A percentile compares a stretch with the other conserved stretches of the same genome.
These are phyloP conservation scores for Lagopus leucura DNA, from an alignment of 2,113 vertebrate species.

Conservation along the genomic window DNA sequence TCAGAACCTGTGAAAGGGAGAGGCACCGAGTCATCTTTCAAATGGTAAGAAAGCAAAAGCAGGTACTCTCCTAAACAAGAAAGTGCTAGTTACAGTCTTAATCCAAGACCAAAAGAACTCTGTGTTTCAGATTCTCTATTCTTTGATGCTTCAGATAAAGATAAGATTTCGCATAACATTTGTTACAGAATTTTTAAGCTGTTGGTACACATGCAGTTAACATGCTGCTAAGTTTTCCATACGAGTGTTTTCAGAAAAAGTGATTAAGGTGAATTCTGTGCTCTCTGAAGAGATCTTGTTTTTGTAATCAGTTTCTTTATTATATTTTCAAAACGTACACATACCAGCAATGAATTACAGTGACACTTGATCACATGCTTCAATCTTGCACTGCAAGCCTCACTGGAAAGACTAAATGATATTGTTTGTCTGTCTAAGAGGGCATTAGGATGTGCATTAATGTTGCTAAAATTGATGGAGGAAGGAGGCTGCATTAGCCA, in stretches of 20 bases:
- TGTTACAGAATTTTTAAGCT: not conserved
- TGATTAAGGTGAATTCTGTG: not conserved
- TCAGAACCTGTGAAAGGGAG: slow-evolving; percentile 92
- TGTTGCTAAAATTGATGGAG: not conserved
- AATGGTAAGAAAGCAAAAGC: slow-evolving; percentile 82
- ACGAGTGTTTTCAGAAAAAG: not conserved
- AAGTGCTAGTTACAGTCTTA: not conserved
- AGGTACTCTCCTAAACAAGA: not conserved
- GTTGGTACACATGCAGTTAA: not conserved
- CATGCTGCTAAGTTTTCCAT: not conserved
- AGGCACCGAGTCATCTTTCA: slow-evolving; percentile 89
- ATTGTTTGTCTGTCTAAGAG: not conserved
- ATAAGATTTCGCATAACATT: not conserved
- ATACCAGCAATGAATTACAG: not conserved
- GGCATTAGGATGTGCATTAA: not conserved
- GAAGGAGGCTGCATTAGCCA: not conserved
- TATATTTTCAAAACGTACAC: not conserved
- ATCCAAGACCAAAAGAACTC: not conserved
- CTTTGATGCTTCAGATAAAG: not conserved
- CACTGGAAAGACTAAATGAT: not conserved
- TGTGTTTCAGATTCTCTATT: not conserved
- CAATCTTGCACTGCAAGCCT: not conserved
- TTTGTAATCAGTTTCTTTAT: not conserved
- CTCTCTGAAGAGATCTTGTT: not conserved
- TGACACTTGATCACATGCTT: not conserved